phyloP scores from a whole-genome alignment of 2,113 vertebrate genomes.

The Garra rufa region DNA sequence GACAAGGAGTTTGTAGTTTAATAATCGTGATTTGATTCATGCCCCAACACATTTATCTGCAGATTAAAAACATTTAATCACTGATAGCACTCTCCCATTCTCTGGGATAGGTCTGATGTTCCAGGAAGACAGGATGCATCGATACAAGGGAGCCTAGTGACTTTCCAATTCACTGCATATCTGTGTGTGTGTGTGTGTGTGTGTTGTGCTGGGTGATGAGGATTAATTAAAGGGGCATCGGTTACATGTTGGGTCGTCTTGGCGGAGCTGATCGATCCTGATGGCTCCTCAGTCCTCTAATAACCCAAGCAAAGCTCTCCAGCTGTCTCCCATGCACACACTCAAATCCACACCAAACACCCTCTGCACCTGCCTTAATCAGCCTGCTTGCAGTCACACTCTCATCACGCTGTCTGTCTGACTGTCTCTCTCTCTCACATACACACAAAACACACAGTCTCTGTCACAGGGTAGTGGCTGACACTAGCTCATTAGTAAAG shows the following conservation, averaged over 20 bases:
- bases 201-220: conserved; percentile 39
- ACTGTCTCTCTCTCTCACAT: not conserved
- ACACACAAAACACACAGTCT: not conserved
- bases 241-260: conserved; percentile 57
- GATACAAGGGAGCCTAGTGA: not conserved
- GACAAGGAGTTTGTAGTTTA: not conserved
- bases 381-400: conserved; percentile 21
- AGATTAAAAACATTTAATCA: not conserved
- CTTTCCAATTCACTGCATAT: conserved; percentile 24
- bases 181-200: conserved; percentile 41
- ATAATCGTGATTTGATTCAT: not conserved
- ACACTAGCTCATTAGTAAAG: conserved; percentile 40
- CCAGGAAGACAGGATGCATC: conserved; percentile 1
- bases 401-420: conserved; percentile 15
- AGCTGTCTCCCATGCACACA: conserved; percentile 42
- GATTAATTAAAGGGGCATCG: conserved; percentile 58
- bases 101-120: not conserved
- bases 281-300: conserved; percentile 45
- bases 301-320: conserved; percentile 51
- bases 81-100: not conserved
- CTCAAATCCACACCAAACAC: conserved; percentile 13
- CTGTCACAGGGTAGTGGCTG: conserved; percentile 14
- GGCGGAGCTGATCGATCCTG: conserved; percentile 54
- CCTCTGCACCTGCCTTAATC: conserved; percentile 30
- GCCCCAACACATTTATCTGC: not conserved